Percentiles rank a stretch among this genome's conserved stretches.
Evolutionary conservation across 2,888 invertebrate genomes (phyloP).

Genomic region (Allacma fusca): DNA sequence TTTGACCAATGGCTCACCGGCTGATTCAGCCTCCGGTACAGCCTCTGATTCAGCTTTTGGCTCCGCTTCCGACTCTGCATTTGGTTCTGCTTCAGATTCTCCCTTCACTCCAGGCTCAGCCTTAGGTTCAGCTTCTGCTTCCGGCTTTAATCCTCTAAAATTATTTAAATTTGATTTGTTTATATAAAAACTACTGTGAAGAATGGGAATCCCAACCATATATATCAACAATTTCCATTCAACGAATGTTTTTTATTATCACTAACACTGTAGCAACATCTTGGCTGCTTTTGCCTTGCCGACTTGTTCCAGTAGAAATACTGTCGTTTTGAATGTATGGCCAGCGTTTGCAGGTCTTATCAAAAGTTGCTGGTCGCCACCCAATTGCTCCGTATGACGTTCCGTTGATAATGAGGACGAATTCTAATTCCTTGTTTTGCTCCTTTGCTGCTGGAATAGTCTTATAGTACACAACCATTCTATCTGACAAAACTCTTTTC

Average conservation of each 20-base stretch:
- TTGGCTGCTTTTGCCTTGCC: slow-evolving; percentile 39
- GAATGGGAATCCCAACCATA: too few species aligned
- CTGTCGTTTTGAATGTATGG: slow-evolving; percentile 54
- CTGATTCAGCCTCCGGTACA: slow-evolving; percentile 64
- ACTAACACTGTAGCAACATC: too few species aligned
- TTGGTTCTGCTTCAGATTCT: slow-evolving; percentile 62
- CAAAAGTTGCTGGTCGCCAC: slow-evolving; percentile 77
- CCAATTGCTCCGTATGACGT: slow-evolving; percentile 88
- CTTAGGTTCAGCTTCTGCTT: slow-evolving; percentile 44
- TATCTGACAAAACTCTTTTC: slow-evolving; percentile 75
- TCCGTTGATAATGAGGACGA: slow-evolving; percentile 86
- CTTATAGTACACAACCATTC: slow-evolving; percentile 84
- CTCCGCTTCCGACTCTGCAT: slow-evolving; percentile 63
- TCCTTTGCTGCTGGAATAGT: slow-evolving; percentile 75
- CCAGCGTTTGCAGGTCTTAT: slow-evolving; percentile 57
- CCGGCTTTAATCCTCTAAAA: too few species aligned
- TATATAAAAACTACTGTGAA: too few species aligned
- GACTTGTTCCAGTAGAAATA: background rate
- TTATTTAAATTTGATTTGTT: too few species aligned
- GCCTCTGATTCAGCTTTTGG: slow-evolving; percentile 66
- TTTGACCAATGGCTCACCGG: slow-evolving; percentile 20
- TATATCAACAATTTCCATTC: too few species aligned
- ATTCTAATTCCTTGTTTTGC: slow-evolving; percentile 62
- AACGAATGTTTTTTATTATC: too few species aligned
- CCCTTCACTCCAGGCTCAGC: too few species aligned